Conservation (phyloP, 1,140 invertebrate genomes). For the Bombus waltoni region DNA sequence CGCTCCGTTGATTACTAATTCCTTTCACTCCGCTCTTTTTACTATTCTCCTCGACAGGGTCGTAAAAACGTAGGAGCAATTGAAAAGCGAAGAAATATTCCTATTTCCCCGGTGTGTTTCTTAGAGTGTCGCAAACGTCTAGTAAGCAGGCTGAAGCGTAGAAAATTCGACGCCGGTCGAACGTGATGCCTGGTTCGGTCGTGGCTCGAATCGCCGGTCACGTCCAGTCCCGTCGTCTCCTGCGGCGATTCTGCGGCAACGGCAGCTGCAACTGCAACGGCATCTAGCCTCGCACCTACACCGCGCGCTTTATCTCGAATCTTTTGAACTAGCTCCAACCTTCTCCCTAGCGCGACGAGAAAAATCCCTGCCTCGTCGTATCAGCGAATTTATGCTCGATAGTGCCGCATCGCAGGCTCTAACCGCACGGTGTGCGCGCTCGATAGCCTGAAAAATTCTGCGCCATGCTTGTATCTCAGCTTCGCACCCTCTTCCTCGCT, state of each 20-base stretch:
- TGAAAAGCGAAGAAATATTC: background rate
- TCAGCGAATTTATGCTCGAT: constrained; percentile 72
- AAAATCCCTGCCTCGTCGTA: constrained; percentile 54
- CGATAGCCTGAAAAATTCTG: constrained; percentile 23
- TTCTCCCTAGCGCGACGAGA: background rate
- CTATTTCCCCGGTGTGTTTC: background rate
- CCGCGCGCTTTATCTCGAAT: constrained; percentile 70
- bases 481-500: background rate
- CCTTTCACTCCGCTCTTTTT: background rate
- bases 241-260: constrained; percentile 45
- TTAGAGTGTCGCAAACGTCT: background rate
- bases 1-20: no score
- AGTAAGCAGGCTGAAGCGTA: background rate
- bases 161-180: constrained; percentile 22
- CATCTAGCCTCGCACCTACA: constrained; percentile 26
- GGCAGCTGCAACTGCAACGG: constrained; percentile 35
- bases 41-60: background rate
- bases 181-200: background rate
- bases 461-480: background rate
- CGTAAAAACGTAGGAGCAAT: background rate
- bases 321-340: constrained; percentile 68
- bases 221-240: constrained; percentile 25
- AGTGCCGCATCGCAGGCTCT: constrained; percentile 24
- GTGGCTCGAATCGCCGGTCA: constrained; percentile 29
- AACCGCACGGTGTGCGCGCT: constrained; percentile 29